Evolutionary conservation across 2,113 vertebrate species (phyloP), one percentile per base, ranked within the genome.

Genomic region (Dasyurus viverrinus): DNA sequence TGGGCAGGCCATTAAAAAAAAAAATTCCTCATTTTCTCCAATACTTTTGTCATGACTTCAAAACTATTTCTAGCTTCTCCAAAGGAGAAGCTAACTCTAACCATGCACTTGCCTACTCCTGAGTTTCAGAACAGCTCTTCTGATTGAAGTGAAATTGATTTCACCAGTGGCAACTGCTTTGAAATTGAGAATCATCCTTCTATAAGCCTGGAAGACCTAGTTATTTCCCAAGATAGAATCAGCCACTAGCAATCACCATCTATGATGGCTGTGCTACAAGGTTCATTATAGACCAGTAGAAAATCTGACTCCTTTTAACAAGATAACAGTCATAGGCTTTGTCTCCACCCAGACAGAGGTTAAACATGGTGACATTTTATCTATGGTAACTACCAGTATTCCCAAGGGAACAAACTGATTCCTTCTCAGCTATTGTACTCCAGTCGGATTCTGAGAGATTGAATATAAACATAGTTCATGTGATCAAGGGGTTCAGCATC

Each of bases 141-240:
- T 91, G 52, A 7, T 19, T 60, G 46, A 96, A 53, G 10, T 97
- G 93, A 94, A 96, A 97, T 2, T 76, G 57, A 94, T 96, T 94
- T 95, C 92, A 84, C 42, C 14, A 57, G n/a, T 90, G 90, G 89
- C 48, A 95, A 94, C 46, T 94, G 68, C 3, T 95, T 90, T 2
- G 95, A 97, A 55, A 91, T 76, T 57, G 53, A 95, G 55, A 89
- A 93, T 54, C 10, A 9, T 46, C 48, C 36, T 42, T 90, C 36
- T 76, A 16, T 54, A 93, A 5, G 91, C 36, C 95, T 95, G 89
- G 55, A 54, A 26, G 76, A 95, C 6, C 2, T 54, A 91, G 26
- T 54, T 91, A 68, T 95, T 91, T 97, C 92, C 90, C 90, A 93
- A 94, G 84, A 96, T 92, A 92, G 89, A 91, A 54, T 95, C 90